These are phyloP conservation scores for Copidosoma aretas DNA, from an alignment of 2,888 invertebrate species.

Conservation along the genomic window DNA sequence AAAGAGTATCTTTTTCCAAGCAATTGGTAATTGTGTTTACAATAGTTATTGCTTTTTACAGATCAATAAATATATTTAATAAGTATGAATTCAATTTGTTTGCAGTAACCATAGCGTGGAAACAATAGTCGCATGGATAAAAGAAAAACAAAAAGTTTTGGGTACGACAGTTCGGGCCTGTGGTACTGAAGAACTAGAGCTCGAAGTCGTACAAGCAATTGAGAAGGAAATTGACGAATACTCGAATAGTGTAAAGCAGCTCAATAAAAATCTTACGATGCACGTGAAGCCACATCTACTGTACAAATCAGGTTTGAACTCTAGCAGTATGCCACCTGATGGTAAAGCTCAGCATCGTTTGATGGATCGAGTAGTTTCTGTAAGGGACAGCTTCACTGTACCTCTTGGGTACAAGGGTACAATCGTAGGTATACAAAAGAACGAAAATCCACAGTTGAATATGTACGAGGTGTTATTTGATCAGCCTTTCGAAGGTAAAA, in stretches of 20 bases:
- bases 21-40: constrained; percentile 62
- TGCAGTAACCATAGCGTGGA: constrained; percentile 53
- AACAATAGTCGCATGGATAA: constrained; percentile 72
- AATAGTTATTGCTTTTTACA: not conserved
- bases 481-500: constrained; percentile 67
- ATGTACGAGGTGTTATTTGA: constrained; percentile 86
- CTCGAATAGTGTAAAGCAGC: constrained; percentile 43
- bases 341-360: constrained; percentile 70
- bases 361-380: constrained; percentile 85
- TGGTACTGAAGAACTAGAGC: constrained; percentile 76
- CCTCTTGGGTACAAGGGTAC: constrained; percentile 87
- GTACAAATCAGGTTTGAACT: constrained; percentile 69
- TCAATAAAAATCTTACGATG: constrained; percentile 68
- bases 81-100: too few relatives aligned
- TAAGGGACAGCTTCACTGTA: constrained; percentile 76
- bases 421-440: constrained; percentile 72
- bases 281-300: constrained; percentile 82
- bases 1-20: constrained; percentile 73
- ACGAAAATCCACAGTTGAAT: constrained; percentile 67
- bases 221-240: constrained; percentile 64
- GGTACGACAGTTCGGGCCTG: constrained; percentile 69
- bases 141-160: constrained; percentile 69
- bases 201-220: constrained; percentile 68
- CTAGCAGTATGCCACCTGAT: constrained; percentile 72
- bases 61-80: constrained; percentile 9